Conservation (phyloP, 2,113 vertebrate genomes). For the Peromyscus maniculatus region DNA sequence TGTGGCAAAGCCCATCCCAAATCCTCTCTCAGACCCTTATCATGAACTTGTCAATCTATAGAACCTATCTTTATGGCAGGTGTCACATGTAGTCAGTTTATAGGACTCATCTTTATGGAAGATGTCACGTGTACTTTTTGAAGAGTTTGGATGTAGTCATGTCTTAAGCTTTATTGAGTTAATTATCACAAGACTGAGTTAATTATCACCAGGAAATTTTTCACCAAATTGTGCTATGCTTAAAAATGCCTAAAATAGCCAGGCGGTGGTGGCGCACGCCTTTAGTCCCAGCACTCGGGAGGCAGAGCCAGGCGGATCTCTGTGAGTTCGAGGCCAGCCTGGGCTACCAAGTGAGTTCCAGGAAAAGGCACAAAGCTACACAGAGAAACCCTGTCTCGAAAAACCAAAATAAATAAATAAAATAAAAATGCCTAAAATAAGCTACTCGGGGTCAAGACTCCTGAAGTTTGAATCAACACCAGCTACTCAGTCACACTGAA, state of each 20-base stretch:
- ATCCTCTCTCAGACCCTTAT: neutral
- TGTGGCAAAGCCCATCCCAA: neutral
- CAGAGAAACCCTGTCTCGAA: too few relatives aligned
- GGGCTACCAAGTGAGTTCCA: too few relatives aligned
- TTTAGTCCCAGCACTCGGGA: too few relatives aligned
- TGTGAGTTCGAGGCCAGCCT: too few relatives aligned
- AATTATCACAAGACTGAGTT: neutral
- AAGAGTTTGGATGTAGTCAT: neutral
- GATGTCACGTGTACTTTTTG: neutral
- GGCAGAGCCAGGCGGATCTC: too few relatives aligned
- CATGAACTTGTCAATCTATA: neutral
- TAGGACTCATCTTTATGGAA: neutral
- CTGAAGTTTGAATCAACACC: neutral
- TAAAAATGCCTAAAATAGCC: neutral
- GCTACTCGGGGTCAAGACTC: neutral
- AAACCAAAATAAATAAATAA: too few relatives aligned
- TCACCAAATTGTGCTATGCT: neutral
- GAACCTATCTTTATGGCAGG: neutral
- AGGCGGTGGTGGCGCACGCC: accelerated
- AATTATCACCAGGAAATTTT: neutral
- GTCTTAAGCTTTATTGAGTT: neutral
- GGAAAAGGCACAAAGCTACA: too few relatives aligned
- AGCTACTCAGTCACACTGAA: neutral
- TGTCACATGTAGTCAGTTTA: neutral
- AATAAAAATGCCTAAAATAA: neutral